Base-by-base conservation (phyloP, 2,888 invertebrate genomes). In the Endomychus coccineus region DNA sequence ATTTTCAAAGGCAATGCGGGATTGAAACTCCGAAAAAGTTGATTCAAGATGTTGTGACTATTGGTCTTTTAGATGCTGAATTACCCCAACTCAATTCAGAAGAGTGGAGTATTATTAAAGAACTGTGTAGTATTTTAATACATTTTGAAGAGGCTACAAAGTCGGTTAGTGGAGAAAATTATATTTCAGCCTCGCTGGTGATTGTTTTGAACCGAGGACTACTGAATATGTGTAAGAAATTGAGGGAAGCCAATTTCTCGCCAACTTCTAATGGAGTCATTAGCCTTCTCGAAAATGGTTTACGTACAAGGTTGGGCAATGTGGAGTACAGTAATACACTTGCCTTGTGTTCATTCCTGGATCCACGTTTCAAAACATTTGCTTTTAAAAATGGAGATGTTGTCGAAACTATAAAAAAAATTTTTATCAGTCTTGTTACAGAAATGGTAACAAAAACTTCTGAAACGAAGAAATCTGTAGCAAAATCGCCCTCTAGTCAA, bases 21-120 rank as follows among this genome's bases (percentile, higher is more conserved):
- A 47, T 15, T 30, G 48, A 15, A 47, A 48, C 39, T 15, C 39
- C 2, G 38, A 40, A 27, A 22, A 49, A 4, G 42, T 45, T 36
- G 35, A 43, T 15, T 29, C 45, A 9, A 21, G 50, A n/a, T 14
- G 44, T 29, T 39, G n/a, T 44, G 10, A 47, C 48, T 17, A 38
- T 51, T 9, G 42, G 40, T 24, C 33, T 42, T 21, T 21, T 42
- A 16, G 41, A 42, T 24, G 36, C 10, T 12, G 23, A 30, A 15
- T 30, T 36, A 23, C 40, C 36, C 22, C 32, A 36, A 25, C 30
- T 42, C 16, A 12, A 36, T 30, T 19, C 36, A 2, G 42, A 37
- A 27, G 37, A 38, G 16, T 42, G 29, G 36, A 2, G 25, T 15
- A 36, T 42, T 16, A 25, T 36, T 21, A 43, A 32, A 33, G 28